Evolutionary conservation across 2,113 vertebrate genomes (phyloP), one percentile per base, ranked within the genome.

Genomic region (Caranx melampygus): DNA sequence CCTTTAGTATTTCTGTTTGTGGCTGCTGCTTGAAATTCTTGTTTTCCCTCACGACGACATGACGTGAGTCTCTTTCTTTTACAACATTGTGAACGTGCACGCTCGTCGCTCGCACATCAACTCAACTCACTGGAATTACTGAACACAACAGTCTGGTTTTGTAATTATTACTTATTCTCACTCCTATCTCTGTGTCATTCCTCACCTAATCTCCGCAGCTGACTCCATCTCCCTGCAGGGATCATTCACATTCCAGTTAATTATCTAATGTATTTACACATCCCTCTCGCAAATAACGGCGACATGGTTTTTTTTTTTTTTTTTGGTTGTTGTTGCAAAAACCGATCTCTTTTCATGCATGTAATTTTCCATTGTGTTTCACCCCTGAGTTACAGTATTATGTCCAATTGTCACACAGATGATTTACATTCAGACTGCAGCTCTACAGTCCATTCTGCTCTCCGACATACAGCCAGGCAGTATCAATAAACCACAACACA

Each of bases 401-500:
- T 0, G 42, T 35, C 65, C 62, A 10, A 21, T 80, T 71, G 72
- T 70, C 18, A n/a, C 3, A 13, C 44, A 70, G 42, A 68, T 68
- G 4, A 75, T 85, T 83, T 68, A 49, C 42, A 87, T 89, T 73
- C 69, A 61, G 54, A 37, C 58, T 4, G 69, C 78, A 60, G 21
- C 58, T 3, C 21, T 1, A 9, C 54, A 16, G 45, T 81, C 61
- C 42, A 42, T 69, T 62, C 33, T 31, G 26, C 51, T 47, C 35
- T 26, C 52, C 31, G 54, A 60, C 62, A 55, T 33, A 37, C 60
- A 73, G 75, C 69, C 52, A 47, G 67, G 61, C 61, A 55, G 40
- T 26, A 67, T 85, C 88, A 88, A 85, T 78, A 85, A 79, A 79
- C 58, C 75, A 37, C 33, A 83, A 75, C 35, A 57, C 72, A 83